Base-by-base conservation (phyloP, 1,140 invertebrate species). In the Trissolcus basalis region DNA sequence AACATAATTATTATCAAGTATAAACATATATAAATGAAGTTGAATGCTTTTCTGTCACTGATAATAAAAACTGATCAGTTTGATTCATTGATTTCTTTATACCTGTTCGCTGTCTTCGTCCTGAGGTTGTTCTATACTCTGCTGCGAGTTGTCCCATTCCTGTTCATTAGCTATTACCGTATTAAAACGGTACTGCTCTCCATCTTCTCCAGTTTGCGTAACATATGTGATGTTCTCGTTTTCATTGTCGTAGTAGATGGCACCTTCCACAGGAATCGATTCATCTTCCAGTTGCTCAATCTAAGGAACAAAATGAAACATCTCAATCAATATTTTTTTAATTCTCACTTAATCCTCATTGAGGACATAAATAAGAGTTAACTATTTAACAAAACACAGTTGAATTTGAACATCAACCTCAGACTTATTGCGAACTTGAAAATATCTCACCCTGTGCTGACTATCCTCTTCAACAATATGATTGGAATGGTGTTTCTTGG, bases 171-270 rank as follows among this genome's bases (percentile, higher is more conserved):
- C 79, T 14, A 77, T 32, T 0, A 74, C 76, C 10, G 82, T 76
- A 39, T 85, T 82, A 58, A 86, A 88, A 36, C 83, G 76, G 50
- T 86, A 87, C 14, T 87, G 83, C 35, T 86, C 83, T 16, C 49
- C 64, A 2, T 85, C 86, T 44, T 84, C 82, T 1, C 77, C 54
- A 15, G 83, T 13, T 47, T 87, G 81, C 4, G 85, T 83, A 15
- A 85, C 83, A 50, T 85, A 87, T 11, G 86, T 70, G 13, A 82
- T 85, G 60, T 82, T 83, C 80, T 83, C 83, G 59, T 87, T 83
- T 39, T 87, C 86, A 43, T 83, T 85, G 53, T 88, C 86, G 61
- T 89, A 89, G 64, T 86, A 89, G 69, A 88, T 86, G 1, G 85
- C 83, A 47, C 83, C 86, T 49, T 86, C 85, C 0, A 85, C 78